Evolutionary conservation across 1,140 invertebrate species (phyloP), one percentile per base, ranked within the genome.

Genomic region (Lucilia sericata): DNA sequence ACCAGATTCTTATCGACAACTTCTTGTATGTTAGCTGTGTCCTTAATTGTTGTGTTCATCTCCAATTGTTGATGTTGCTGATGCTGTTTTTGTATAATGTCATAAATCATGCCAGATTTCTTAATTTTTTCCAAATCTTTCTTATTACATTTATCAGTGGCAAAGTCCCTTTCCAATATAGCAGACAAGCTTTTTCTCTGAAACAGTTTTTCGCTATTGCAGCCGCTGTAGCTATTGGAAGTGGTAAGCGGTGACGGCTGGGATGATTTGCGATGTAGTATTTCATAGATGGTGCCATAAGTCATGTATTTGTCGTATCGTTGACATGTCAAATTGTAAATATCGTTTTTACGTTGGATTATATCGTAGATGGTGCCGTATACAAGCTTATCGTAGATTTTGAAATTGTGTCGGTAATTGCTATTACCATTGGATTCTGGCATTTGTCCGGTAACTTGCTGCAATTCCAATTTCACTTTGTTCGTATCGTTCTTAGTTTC

Each of bases 241-340:
- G 85, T 25, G 12, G 84, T 74, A 19, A 82, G 60, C 0, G 85
- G 84, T 21, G 88, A 84, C 7, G 83, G 30, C 55, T 76, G 74
- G 21, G 84, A 85, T 75, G 89, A 84, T 19, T 90, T 90, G 65
- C 90, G 87, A 83, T 91, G 89, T 42, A 91, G 60, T 84, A 91
- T 91, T 78, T 91, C 90, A 83, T 91, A 91, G 74, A 91, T 91
- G 74, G 90, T 91, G 84, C 90, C 90, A 80, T 91, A 91, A 60
- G 90, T 91, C 90, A 91, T 91, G 55, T 91, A 91, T 60, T 91
- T 91, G 82, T 91, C 90, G 75, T 91, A 91, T 84, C 90, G 91
- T 84, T 91, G 88, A 85, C 88, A 88, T 19, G 87, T 88, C 60
- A 88, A 30, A 42, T 88, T 88, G 86, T 90, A 91, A 36, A 91